These are phyloP conservation scores for Lepus townsendii DNA, from an alignment of 2,797 vertebrate species.

Conservation along the genomic window DNA sequence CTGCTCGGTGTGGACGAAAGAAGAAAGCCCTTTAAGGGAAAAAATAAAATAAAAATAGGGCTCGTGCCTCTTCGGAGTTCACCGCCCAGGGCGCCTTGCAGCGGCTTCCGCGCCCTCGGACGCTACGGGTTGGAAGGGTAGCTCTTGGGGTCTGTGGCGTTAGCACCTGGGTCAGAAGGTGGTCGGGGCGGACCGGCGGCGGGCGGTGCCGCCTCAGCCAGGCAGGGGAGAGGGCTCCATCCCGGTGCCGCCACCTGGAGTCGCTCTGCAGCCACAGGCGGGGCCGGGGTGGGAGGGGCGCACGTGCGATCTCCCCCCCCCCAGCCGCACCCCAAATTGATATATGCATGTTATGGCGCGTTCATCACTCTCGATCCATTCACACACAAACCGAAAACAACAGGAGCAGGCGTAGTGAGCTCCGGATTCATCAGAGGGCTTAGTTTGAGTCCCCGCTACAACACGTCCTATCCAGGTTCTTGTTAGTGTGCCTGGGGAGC, in stretches of 20 bases:
- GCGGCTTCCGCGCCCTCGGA: not conserved
- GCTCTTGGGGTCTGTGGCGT: not conserved
- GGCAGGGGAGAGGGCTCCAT: too few species aligned
- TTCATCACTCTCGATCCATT: not conserved
- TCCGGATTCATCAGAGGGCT: too few species aligned
- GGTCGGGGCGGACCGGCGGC: too few species aligned
- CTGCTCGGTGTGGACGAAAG: not conserved
- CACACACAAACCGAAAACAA: not conserved
- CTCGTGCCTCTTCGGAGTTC: not conserved
- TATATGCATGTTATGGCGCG: not conserved
- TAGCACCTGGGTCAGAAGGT: not conserved
- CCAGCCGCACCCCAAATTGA: too few species aligned
- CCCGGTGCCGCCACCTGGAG: too few species aligned
- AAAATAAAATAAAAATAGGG: not conserved
- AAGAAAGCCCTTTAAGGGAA: not conserved
- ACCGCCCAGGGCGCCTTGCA: not conserved
- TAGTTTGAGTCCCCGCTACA: too few species aligned
- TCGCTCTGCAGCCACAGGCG: too few species aligned
- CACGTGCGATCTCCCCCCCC: too few species aligned
- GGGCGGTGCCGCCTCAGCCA: too few species aligned
- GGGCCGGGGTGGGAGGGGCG: too few species aligned
- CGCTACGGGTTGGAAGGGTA: not conserved
- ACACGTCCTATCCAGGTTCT: too few species aligned
- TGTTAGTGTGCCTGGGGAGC: too few species aligned
- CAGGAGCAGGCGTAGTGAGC: not conserved